These are phyloP conservation scores for Trachymyrmex septentrionalis DNA, from an alignment of 1,140 invertebrate species.

Conservation along the genomic window DNA sequence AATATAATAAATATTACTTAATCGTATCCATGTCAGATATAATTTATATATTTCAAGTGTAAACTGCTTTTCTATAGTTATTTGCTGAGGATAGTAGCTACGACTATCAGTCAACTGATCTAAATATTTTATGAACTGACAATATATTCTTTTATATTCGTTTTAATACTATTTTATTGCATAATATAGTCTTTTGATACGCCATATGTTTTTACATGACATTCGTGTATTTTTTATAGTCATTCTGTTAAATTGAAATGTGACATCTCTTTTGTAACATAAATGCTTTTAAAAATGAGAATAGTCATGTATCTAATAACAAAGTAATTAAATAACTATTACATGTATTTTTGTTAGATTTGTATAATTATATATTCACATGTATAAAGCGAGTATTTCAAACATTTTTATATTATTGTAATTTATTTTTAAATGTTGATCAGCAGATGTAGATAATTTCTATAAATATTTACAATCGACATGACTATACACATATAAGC, in stretches of 20 bases:
- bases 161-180: too few species aligned
- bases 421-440: background rate
- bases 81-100: too few species aligned
- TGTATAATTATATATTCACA: background rate
- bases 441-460: background rate
- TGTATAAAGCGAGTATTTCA: background rate
- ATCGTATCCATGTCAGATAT: too few species aligned
- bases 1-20: too few species aligned
- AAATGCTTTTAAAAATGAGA: conserved; percentile 1
- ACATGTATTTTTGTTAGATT: background rate
- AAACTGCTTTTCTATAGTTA: too few species aligned
- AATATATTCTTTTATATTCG: too few species aligned
- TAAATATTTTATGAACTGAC: too few species aligned
- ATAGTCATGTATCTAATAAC: background rate
- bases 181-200: background rate
- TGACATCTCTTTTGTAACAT: background rate
- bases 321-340: background rate
- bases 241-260: background rate
- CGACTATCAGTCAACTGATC: too few species aligned
- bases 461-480: too few species aligned
- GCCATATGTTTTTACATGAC: background rate
- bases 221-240: background rate
- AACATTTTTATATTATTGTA: too few species aligned
- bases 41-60: too few species aligned
- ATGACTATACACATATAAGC: too few species aligned